Evolutionary conservation across 2,888 invertebrate genomes (phyloP).

Genomic region (Aspidiotus destructor): DNA sequence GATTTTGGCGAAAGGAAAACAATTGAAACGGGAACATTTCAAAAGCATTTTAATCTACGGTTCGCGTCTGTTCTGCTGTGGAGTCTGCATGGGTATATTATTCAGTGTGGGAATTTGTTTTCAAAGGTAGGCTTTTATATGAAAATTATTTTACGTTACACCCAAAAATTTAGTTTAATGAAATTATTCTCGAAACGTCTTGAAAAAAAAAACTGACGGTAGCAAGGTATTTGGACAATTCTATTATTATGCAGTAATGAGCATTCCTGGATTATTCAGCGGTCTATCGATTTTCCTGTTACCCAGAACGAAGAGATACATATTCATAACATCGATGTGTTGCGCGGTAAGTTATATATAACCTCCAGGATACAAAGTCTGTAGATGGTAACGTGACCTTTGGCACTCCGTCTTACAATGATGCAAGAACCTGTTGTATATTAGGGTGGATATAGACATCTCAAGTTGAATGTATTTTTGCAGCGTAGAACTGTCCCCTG

Average conservation of each 20-base stretch:
- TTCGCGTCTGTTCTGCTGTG: not conserved
- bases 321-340: constrained; percentile 18
- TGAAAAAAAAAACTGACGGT: not conserved
- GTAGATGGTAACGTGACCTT: not conserved
- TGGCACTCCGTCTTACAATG: not conserved
- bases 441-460: not conserved
- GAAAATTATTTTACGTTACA: not conserved
- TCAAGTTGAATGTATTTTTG: not conserved
- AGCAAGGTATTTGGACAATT: constrained; percentile 28
- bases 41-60: not conserved
- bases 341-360: constrained; percentile 31
- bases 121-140: not conserved
- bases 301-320: constrained; percentile 17
- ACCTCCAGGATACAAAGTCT: not conserved
- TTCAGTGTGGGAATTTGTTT: not conserved
- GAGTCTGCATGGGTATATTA: not conserved
- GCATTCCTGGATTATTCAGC: constrained; percentile 27
- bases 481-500: not conserved
- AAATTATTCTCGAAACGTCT: not conserved
- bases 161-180: not conserved
- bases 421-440: not conserved
- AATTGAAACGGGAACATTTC: constrained; percentile 5
- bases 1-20: constrained; percentile 20
- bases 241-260: constrained; percentile 21
- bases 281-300: constrained; percentile 31